These are phyloP conservation scores for Girardia tigrina DNA, from an alignment of 2,888 invertebrate genomes.

Conservation along the genomic window DNA sequence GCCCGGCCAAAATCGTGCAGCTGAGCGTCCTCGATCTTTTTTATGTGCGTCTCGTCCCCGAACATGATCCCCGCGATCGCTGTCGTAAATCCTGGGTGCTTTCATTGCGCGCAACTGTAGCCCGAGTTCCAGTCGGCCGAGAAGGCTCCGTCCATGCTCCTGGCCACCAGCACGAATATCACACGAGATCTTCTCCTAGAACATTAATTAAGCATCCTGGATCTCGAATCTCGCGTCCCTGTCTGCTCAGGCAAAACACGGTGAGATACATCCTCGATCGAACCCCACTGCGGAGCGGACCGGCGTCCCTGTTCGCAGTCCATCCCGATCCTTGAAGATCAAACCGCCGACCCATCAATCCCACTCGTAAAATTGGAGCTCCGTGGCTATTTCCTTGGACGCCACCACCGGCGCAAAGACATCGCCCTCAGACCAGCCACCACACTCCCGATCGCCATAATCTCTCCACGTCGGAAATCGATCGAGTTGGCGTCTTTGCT, in stretches of 20 bases:
- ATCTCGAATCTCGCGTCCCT: slow-evolving; percentile 97
- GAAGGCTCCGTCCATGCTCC: no score
- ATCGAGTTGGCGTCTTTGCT: slow-evolving; percentile 83
- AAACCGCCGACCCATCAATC: slow-evolving; percentile 75
- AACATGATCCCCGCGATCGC: no score
- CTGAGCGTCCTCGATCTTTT: no score
- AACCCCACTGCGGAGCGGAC: slow-evolving; percentile 93
- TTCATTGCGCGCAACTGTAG: no score
- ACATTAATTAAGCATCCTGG: slow-evolving; percentile 79
- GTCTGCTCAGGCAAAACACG: slow-evolving; percentile 92
- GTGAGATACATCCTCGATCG: slow-evolving; percentile 96
- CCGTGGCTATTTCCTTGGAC: no score
- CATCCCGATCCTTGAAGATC: slow-evolving; percentile 97
- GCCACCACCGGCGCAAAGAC: no score
- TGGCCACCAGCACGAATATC: no score
- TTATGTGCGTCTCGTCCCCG: no score
- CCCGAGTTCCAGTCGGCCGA: no score
- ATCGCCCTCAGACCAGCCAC: slow-evolving; percentile 72
- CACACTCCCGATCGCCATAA: slow-evolving; percentile 82
- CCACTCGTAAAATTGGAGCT: slow-evolving; percentile 92
- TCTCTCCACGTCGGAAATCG: slow-evolving; percentile 82
- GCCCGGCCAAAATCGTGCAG: no score
- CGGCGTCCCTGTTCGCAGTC: slow-evolving; percentile 81
- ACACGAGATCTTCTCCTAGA: slow-evolving; percentile 96
- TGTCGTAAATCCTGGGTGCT: no score